Base-by-base conservation (phyloP, 2,113 vertebrate species). In the Zootoca vivipara region DNA sequence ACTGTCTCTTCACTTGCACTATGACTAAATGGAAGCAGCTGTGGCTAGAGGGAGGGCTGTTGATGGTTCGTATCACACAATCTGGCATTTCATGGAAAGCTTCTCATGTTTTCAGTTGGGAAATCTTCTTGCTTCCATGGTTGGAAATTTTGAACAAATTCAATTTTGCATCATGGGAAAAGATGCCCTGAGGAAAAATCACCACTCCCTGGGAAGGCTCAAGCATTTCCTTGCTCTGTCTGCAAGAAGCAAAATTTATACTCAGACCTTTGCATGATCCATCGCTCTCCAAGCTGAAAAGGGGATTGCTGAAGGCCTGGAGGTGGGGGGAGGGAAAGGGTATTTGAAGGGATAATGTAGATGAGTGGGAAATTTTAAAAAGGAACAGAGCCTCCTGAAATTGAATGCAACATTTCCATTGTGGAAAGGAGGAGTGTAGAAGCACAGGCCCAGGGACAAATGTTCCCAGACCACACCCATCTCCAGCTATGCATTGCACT, bases 21-120 rank as follows among this genome's bases (percentile, higher is more conserved):
- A 94, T 96, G 96, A 97, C 96, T 97, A 97, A 97, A 96, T 85
- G 95, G 95, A 94, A 96, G 96, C 97, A 97, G 97, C 97, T 97
- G 97, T 94, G 97, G 93, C 93, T 95, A 93, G 94, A 94, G 94
- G 93, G 94, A 88, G 85, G 91, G 79, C 91, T 93, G 94, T 94
- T 95, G 95, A 80, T 79, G 89, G 92, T 93, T 93, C 93, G 79
- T 94, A 94, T 96, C 95, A 95, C 94, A 94, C 91, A 95, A 92
- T 95, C 91, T 96, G 94, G 75, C 33, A 92, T 94, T 97, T 94
- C 93, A 95, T 91, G 96, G 94, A 94, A 96, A 96, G 91, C 94
- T 95, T 95, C 87, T 95, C 0, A 0, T 92, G 56, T 83, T 89
- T 94, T 95, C 92, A 92, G 90, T 84, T 93, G 91, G 85, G 94